phyloP scores from a whole-genome alignment of 2,113 vertebrate species.

The Coryphaenoides rupestris region DNA sequence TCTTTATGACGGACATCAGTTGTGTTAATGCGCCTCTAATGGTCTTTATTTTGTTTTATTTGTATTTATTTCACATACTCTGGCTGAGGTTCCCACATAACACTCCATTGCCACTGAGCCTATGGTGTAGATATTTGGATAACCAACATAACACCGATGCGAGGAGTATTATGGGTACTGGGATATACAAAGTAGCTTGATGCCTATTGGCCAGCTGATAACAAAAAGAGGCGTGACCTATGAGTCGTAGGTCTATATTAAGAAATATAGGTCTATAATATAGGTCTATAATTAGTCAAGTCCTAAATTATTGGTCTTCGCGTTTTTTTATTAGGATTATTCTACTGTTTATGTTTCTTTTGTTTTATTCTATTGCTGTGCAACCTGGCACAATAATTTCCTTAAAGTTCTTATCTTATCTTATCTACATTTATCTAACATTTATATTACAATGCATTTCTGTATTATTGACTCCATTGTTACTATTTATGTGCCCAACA shows the following conservation, averaged over 20 bases:
- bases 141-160: not conserved
- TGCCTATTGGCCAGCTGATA: constrained; percentile 49
- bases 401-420: too few species aligned
- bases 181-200: constrained; percentile 17
- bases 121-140: not conserved
- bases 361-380: too few species aligned
- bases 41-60: constrained; percentile 33
- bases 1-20: not conserved
- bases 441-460: not conserved
- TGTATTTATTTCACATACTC: too few species aligned
- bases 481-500: too few species aligned
- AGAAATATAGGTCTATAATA: too few species aligned
- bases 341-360: too few species aligned
- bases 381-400: too few species aligned
- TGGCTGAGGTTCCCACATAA: not conserved
- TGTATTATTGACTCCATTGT: not conserved
- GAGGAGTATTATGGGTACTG: not conserved
- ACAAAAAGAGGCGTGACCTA: constrained; percentile 9
- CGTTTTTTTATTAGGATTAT: too few species aligned
- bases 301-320: too few species aligned
- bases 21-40: not conserved
- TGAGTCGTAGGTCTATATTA: not conserved
- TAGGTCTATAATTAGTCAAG: too few species aligned
- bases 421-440: not conserved
- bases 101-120: not conserved